phyloP scores from a whole-genome alignment of 2,888 invertebrate genomes.

The Cenopis cana region DNA sequence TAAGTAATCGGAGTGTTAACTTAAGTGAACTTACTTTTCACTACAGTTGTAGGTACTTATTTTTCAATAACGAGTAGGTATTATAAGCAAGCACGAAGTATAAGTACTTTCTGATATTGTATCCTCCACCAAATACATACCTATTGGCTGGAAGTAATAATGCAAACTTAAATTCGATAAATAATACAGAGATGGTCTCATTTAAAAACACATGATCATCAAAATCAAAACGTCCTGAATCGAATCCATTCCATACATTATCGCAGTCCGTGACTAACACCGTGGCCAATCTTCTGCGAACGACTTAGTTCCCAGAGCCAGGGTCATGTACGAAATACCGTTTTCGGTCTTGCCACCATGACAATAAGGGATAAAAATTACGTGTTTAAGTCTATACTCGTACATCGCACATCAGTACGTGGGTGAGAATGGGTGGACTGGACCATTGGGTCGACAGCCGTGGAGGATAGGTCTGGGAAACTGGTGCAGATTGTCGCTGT shows the following conservation, averaged over 20 bases:
- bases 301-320: constrained; percentile 48
- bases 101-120: too few relatives aligned
- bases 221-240: constrained; percentile 27
- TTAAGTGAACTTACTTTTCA: too few relatives aligned
- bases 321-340: too few relatives aligned
- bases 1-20: too few relatives aligned
- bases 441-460: constrained; percentile 59
- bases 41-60: too few relatives aligned
- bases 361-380: too few relatives aligned
- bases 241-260: constrained; percentile 15
- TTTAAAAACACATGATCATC: constrained; percentile 15
- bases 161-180: background rate
- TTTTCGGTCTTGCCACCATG: too few relatives aligned
- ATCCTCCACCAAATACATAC: too few relatives aligned
- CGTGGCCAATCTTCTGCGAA: constrained; percentile 41
- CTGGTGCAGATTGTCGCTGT: constrained; percentile 54
- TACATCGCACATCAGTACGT: constrained; percentile 19
- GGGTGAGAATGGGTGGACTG: constrained; percentile 55
- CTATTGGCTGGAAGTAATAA: background rate
- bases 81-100: too few relatives aligned
- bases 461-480: constrained; percentile 73
- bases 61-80: too few relatives aligned
- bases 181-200: background rate
- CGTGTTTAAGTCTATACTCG: too few relatives aligned
- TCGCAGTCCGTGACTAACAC: constrained; percentile 28